These are phyloP conservation scores for Teleogryllus occipitalis DNA, from an alignment of 1,140 invertebrate genomes.

Conservation along the genomic window DNA sequence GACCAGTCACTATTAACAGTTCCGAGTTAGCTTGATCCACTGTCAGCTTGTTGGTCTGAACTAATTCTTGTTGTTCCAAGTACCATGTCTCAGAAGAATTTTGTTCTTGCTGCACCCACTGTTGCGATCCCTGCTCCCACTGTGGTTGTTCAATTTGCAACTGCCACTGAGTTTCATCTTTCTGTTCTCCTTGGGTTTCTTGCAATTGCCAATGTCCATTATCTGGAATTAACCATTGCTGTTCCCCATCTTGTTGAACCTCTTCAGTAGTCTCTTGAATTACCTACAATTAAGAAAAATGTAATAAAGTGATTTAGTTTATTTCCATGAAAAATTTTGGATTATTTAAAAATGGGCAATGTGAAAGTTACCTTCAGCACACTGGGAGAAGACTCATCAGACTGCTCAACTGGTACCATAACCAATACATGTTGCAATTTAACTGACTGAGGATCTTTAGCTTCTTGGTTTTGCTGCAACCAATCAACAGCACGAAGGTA, in stretches of 20 bases:
- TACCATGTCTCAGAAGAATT: slow-evolving; percentile 1
- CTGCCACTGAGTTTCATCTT: neutral
- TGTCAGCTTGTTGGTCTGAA: neutral
- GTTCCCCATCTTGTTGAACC: neutral
- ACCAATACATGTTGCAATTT: neutral
- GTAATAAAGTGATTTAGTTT: too few species aligned
- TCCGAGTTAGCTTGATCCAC: neutral
- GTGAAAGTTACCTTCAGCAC: neutral
- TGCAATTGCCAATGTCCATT: neutral
- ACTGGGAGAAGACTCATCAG: neutral
- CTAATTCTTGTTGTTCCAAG: neutral
- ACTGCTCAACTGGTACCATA: neutral
- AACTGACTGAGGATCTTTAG: neutral
- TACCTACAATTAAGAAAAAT: neutral
- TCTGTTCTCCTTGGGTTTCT: neutral
- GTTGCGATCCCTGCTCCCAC: neutral
- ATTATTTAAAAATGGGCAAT: too few species aligned
- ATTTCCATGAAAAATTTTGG: too few species aligned
- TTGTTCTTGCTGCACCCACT: neutral
- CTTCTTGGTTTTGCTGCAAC: neutral
- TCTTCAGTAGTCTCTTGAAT: neutral
- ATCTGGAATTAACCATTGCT: neutral
- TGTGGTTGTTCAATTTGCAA: neutral
- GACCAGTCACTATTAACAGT: neutral
- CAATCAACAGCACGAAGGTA: neutral